Base-by-base conservation (phyloP, 2,113 vertebrate species). In the Irena cyanogastra region DNA sequence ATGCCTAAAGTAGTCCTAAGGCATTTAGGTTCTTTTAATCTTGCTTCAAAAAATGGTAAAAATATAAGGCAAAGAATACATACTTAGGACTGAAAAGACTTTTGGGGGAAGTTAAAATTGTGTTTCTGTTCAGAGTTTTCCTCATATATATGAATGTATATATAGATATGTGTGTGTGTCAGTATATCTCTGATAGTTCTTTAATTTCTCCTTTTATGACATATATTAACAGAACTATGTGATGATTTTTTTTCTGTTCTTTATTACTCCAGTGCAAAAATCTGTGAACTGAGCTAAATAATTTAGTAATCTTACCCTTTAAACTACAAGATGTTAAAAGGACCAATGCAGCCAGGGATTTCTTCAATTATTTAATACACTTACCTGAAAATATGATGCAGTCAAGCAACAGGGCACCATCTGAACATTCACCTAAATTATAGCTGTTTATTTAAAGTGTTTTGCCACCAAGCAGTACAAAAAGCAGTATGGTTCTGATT, bases 291-390 rank as follows among this genome's bases (percentile, higher is more conserved):
- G 20, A 80, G 57, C 37, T 87, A 87, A 92, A 95, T 90, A 94
- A 95, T 94, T 96, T 66, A 95, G 56, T 44, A 65, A 70, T 82
- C 39, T 53, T 95, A 44, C 33, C 41, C 52, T 90, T 84, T 91
- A 94, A 94, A 77, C 19, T 63, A 44, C 23, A 24, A 81, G 85
- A 61, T 63, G 26, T 83, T 90, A 80, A 87, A 93, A 95, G 41
- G 57, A 78, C 37, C 49, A 76, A 11, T 44, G 41, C 27, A 70
- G 54, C 57, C 72, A 63, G 20, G 42, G 63, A 64, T 86, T 66
- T 94, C 60, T 91, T 94, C 70, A 90, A 65, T 89, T 72, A 83
- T 87, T 96, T 92, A 93, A 92, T 83, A 76, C 41, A 83, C 19
- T 4, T 42, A 64, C 63, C 56, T 85, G 53, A 87, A 74, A 83